These are phyloP conservation scores for Drosophila neocordata DNA, from an alignment of 1,140 invertebrate genomes.

Conservation along the genomic window DNA sequence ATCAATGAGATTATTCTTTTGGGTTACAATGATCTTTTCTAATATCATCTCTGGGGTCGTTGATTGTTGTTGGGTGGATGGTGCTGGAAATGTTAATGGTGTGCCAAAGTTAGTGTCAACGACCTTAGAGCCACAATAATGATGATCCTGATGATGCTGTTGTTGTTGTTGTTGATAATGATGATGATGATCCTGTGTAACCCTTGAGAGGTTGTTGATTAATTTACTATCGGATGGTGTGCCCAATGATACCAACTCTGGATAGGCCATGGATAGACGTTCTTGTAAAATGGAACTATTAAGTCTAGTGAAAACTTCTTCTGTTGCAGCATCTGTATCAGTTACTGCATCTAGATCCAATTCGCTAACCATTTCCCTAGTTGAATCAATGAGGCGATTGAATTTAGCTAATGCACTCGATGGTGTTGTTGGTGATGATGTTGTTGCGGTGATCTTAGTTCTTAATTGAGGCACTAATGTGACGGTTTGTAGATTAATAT, in stretches of 20 bases:
- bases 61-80: slow-evolving; percentile 32
- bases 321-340: no score
- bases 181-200: slow-evolving; percentile 36
- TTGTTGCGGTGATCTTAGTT: slow-evolving; percentile 68
- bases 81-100: slow-evolving; percentile 75
- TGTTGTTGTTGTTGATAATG: slow-evolving; percentile 51
- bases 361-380: slow-evolving; percentile 49
- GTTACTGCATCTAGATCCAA: neutral
- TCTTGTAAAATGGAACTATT: slow-evolving; percentile 70
- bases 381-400: slow-evolving; percentile 80
- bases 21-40: neutral
- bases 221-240: slow-evolving; percentile 10
- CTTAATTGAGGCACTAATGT: slow-evolving; percentile 82
- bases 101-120: slow-evolving; percentile 58
- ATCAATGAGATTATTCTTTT: slow-evolving; percentile 5
- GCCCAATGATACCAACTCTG: slow-evolving; percentile 49
- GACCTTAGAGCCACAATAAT: slow-evolving; percentile 64
- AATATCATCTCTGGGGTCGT: slow-evolving; percentile 35
- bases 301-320: slow-evolving; percentile 46
- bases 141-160: slow-evolving; percentile 20
- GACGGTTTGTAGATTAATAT: slow-evolving; percentile 81
- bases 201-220: slow-evolving; percentile 9
- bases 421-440: slow-evolving; percentile 59
- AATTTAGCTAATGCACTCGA: slow-evolving; percentile 82
- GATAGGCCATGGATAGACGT: slow-evolving; percentile 68